Base-by-base conservation (phyloP, 1,140 invertebrate species). In the Apocrypta bakeri region DNA sequence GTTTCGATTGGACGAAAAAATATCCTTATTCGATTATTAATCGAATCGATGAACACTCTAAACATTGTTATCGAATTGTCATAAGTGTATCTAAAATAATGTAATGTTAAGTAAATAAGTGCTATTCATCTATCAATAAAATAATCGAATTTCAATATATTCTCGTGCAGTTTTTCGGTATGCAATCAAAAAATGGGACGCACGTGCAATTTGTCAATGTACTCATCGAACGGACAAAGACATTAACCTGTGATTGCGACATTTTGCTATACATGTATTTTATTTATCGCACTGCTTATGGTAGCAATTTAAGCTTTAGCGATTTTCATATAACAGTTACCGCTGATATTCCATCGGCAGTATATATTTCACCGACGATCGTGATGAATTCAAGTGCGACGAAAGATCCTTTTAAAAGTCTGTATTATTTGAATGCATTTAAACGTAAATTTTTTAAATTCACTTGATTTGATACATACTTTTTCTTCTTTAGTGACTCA, bases 251-350 rank as follows among this genome's bases (percentile, higher is more conserved):
- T 27, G n/a, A 40, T 81, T 75, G 6, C 72, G 7, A 81, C 61
- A 81, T 25, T 17, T 31, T 33, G 17, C 48, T 75, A 21, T 37
- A 40, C n/a, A n/a, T n/a, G n/a, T 29, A 75, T 24, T 56, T 81
- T 33, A 29, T 24, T 80, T 40, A 24, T 29, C 56, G 6, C 14
- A 48, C 1, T 71, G 81, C 81, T 82, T 76, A 82, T 69, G 25
- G 1, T 61, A 42, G 42, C 81, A 82, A 61, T 61, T 82, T 69
- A n/a, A 27, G 12, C 27, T 56, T 69, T 63, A 75, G 40, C 29
- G 61, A 17, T 37, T 17, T 64, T 73, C 72, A 17, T 33, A 74
- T 74, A 64, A 63, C 27, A 37, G 42, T 61, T 24, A 8, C 56
- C 31, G 66, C 27, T 48, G 24, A 48, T 68, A 33, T 27, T 37